A percentile compares a stretch with the other conserved stretches of the same genome.
Conservation (phyloP, 1,140 invertebrate genomes). For the Eueides isabella region DNA sequence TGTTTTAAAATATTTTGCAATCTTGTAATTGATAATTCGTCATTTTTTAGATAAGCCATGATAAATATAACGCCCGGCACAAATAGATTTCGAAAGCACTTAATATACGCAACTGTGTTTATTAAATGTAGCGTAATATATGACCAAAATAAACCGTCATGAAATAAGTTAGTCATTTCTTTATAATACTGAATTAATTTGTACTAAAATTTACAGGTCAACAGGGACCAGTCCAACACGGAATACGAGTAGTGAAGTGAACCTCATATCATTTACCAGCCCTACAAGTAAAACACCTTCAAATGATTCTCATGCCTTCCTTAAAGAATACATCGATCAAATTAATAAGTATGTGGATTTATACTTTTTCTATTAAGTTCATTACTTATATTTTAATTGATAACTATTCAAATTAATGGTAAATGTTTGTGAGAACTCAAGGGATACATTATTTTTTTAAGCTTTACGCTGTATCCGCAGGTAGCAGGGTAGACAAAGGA, state of each 20-base stretch:
- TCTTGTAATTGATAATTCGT: not conserved
- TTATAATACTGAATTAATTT: too few relatives aligned
- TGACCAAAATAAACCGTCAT: too few relatives aligned
- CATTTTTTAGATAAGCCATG: not conserved
- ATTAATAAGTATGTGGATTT: conserved; percentile 70
- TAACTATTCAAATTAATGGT: not conserved
- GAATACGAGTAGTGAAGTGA: conserved; percentile 77
- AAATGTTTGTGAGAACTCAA: not conserved
- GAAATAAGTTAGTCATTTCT: too few relatives aligned
- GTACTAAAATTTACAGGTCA: conserved; percentile 55
- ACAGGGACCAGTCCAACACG: conserved; percentile 79
- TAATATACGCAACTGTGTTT: not conserved
- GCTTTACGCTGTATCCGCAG: too few relatives aligned
- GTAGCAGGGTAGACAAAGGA: too few relatives aligned
- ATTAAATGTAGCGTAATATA: too few relatives aligned
- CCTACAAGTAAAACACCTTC: conserved; percentile 80
- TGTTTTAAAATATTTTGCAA: not conserved
- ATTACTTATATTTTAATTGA: not conserved
- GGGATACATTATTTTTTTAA: too few relatives aligned
- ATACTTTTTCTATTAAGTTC: not conserved
- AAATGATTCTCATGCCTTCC: conserved; percentile 76
- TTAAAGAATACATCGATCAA: conserved; percentile 83
- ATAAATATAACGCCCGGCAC: not conserved
- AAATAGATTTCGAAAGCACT: not conserved
- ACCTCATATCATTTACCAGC: conserved; percentile 89